A percentile compares a stretch with the other conserved stretches of the same genome.
Conservation (phyloP, 2,797 vertebrate species). For the Oophaga sylvatica region DNA sequence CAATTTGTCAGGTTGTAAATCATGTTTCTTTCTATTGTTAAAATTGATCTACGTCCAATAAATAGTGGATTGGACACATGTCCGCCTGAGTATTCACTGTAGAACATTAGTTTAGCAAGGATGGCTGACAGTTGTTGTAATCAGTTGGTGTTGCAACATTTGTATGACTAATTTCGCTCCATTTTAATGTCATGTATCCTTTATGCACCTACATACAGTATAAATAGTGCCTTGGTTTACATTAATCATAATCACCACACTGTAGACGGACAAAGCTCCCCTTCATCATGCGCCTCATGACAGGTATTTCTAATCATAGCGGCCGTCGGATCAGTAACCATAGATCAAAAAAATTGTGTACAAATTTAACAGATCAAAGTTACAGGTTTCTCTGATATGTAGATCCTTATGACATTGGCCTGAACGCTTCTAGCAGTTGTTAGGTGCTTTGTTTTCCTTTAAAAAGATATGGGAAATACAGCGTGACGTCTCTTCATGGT, state of each 20-base stretch:
- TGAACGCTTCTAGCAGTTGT: background rate
- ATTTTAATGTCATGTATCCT: background rate
- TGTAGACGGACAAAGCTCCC: background rate
- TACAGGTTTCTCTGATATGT: background rate
- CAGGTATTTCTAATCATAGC: background rate
- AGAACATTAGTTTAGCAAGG: background rate
- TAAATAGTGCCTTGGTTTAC: background rate
- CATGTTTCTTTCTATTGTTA: background rate
- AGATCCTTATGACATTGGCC: too few species aligned
- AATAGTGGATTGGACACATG: slow-evolving; percentile 12
- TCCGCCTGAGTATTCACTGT: background rate
- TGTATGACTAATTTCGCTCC: background rate
- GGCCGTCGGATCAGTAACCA: background rate
- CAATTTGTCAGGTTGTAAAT: slow-evolving; percentile 13
- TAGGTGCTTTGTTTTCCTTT: background rate
- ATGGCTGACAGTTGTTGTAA: background rate
- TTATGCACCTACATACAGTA: background rate
- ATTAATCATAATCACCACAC: background rate
- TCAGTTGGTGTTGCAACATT: background rate
- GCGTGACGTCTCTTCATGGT: background rate
- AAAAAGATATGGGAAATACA: background rate
- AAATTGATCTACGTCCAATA: slow-evolving; percentile 9
- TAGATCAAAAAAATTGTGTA: background rate
- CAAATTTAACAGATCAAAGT: background rate
- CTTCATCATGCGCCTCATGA: background rate